Base-by-base conservation (phyloP, 2,888 invertebrate species). In the Apamea sordens region DNA sequence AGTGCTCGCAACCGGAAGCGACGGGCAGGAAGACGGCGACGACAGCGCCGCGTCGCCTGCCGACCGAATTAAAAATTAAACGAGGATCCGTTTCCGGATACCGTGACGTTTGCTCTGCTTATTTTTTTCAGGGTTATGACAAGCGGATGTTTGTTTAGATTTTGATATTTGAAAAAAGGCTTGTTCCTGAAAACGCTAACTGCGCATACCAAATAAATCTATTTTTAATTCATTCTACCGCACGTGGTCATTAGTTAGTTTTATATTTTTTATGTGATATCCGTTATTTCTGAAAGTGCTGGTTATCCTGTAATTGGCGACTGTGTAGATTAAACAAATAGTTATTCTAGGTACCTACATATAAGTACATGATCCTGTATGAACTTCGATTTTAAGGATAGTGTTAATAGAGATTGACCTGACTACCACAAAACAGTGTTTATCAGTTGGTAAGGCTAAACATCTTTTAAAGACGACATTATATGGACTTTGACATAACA, bases 31-130 rank as follows among this genome's bases (percentile, higher is more conserved):
- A 96, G 96, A 96, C 92, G 95, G 85, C 93, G 94, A 94, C 95
- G 95, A 95, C 96, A 95, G 94, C 93, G 95, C 94, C 91, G 94
- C 93, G 93, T 93, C 93, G 95, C 93, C 93, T 92, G 91, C 93
- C 93, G 91, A 92, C 91, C 91, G 94, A 95, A 96, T 96, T 96
- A 96, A 96, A 96, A 96, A 96, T 96, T 96, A 96, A 96, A 95
- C 93, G 93, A 94, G 95, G 92, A 94, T 96, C 96, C 95, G 96
- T 93, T 96, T 96, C 96, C 96, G 95, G 95, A 89, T 91, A 92
- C 92, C 93, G 92, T 94, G 94, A 93, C 92, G 93, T 89, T 93
- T 91, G 91, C 88, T 90, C 88, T 90, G 88, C 90, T 92, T 82
- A 90, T 90, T 89, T 78, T 86, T 83, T 82, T 78, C 84, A 75